phyloP scores from a whole-genome alignment of 2,113 vertebrate species.

The Bolborhynchus lineola region DNA sequence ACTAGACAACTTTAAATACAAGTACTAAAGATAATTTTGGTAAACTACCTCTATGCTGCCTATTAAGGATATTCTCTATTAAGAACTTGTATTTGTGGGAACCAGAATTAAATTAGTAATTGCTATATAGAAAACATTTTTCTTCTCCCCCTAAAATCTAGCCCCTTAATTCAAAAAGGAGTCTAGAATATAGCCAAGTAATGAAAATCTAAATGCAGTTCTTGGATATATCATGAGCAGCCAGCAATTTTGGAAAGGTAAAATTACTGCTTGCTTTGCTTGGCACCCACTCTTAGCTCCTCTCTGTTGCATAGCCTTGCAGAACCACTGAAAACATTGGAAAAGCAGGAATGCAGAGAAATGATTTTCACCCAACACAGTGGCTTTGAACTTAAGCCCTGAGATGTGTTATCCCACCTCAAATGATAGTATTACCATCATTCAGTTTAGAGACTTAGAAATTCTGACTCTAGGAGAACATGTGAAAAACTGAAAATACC shows the following conservation, averaged over 20 bases:
- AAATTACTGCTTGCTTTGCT: neutral
- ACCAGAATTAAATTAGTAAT: neutral
- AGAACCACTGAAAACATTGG: neutral
- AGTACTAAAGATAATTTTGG: neutral
- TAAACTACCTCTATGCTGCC: neutral
- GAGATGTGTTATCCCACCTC: neutral
- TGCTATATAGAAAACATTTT: neutral
- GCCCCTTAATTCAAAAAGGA: neutral
- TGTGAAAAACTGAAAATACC: conserved; percentile 13
- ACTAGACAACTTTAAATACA: neutral
- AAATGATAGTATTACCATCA: neutral
- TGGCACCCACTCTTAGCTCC: neutral
- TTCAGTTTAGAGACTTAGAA: neutral
- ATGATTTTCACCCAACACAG: neutral
- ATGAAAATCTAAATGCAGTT: neutral
- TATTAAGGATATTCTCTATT: neutral
- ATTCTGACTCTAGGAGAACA: neutral
- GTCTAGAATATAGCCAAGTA: neutral
- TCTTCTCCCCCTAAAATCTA: neutral
- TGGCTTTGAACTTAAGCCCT: neutral
- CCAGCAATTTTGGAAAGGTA: neutral
- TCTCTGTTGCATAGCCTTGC: neutral
- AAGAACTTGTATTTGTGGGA: neutral
- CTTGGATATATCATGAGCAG: neutral
- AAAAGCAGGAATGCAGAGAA: neutral